These are phyloP conservation scores for Adelphocoris suturalis DNA, from an alignment of 2,888 invertebrate genomes.

Conservation along the genomic window DNA sequence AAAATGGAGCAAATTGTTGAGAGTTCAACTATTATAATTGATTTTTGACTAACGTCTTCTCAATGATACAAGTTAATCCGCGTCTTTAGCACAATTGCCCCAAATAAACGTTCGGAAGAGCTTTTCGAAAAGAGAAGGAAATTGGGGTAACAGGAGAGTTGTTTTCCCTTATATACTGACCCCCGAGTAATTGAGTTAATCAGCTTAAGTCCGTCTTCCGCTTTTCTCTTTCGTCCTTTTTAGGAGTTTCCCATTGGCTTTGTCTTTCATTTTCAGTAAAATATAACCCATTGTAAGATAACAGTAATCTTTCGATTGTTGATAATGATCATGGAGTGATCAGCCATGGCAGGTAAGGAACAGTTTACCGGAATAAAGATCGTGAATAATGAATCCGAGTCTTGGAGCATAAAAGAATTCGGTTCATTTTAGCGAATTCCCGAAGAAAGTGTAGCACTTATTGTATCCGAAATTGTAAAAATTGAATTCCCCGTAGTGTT, in stretches of 20 bases:
- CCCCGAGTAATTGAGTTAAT: slow-evolving; percentile 48
- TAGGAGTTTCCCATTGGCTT: background rate
- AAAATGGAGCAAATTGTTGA: no score
- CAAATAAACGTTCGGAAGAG: background rate
- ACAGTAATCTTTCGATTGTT: no score
- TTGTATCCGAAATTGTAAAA: no score
- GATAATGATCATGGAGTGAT: no score
- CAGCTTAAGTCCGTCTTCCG: slow-evolving; percentile 9
- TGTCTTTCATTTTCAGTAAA: background rate
- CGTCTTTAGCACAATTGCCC: background rate
- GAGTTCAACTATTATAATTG: background rate
- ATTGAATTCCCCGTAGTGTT: no score
- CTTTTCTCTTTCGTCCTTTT: background rate
- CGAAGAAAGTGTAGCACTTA: no score
- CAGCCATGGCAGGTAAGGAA: no score
- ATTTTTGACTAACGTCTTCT: background rate
- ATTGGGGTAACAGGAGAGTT: background rate
- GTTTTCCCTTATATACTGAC: background rate
- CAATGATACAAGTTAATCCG: background rate
- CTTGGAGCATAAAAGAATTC: no score
- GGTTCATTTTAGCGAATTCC: no score
- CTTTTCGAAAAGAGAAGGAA: background rate
- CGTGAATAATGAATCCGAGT: no score
- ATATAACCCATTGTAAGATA: background rate
- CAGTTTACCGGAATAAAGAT: no score